Evolutionary conservation across 1,140 invertebrate species (phyloP).

Genomic region (Drosophila pruinosa): DNA sequence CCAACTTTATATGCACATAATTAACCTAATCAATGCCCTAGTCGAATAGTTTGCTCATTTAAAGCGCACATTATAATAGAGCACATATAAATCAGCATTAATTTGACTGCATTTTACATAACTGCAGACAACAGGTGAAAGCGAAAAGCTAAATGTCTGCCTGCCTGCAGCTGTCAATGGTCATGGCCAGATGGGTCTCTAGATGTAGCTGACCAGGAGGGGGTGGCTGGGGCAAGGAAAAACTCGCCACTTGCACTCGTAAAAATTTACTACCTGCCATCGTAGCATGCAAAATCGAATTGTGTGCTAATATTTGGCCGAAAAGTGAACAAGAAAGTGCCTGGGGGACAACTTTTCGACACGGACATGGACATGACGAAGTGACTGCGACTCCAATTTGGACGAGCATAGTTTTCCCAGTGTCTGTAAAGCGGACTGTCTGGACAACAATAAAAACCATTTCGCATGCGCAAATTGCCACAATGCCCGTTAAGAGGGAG

Average conservation of each 20-base stretch:
- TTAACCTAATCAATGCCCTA: not conserved
- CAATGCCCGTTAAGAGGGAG: slow-evolving; percentile 22
- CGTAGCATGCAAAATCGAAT: slow-evolving; percentile 74
- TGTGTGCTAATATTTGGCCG: slow-evolving; percentile 75
- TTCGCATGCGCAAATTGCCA: slow-evolving; percentile 54
- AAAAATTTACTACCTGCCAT: slow-evolving; percentile 61
- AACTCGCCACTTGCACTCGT: slow-evolving; percentile 73
- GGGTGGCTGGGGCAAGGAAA: slow-evolving; percentile 36
- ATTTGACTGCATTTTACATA: slow-evolving; percentile 78
- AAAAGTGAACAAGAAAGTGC: slow-evolving; percentile 20
- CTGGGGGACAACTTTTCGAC: slow-evolving; percentile 17
- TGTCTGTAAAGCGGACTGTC: slow-evolving; percentile 26
- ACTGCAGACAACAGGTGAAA: slow-evolving; percentile 74
- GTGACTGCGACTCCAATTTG: slow-evolving; percentile 32
- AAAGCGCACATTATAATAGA: slow-evolving; percentile 60
- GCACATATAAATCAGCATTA: slow-evolving; percentile 76
- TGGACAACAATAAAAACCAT: slow-evolving; percentile 61
- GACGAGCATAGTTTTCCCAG: slow-evolving; percentile 27
- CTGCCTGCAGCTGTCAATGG: slow-evolving; percentile 53
- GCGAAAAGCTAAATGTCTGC: slow-evolving; percentile 44
- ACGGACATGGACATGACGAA: slow-evolving; percentile 52
- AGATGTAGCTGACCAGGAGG: slow-evolving; percentile 11
- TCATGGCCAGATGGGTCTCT: slow-evolving; percentile 33
- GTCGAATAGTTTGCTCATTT: slow-evolving; percentile 11
- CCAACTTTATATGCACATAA: no score